Evolutionary conservation across 2,888 invertebrate genomes (phyloP).

Genomic region (Ornithoptera priamus): DNA sequence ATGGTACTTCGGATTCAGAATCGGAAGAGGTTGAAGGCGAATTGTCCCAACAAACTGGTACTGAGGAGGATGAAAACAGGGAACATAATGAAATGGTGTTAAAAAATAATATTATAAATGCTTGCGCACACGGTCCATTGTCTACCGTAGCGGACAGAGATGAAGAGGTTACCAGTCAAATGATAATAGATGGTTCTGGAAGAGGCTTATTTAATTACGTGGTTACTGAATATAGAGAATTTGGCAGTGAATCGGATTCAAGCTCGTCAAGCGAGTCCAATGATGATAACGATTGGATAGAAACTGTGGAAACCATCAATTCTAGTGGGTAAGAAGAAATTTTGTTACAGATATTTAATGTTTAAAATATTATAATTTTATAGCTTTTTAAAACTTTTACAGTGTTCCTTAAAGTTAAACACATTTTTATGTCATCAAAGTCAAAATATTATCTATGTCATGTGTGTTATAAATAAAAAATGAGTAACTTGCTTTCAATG

Average conservation of each 20-base stretch:
- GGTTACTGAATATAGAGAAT: slow-evolving; percentile 68
- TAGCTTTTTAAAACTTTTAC: too few species aligned
- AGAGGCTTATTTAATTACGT: slow-evolving; percentile 71
- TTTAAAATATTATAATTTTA: neutral
- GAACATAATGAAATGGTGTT: slow-evolving; percentile 75
- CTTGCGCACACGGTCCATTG: slow-evolving; percentile 72
- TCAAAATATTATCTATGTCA: too few species aligned
- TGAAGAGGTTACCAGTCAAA: slow-evolving; percentile 60
- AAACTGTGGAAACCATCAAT: slow-evolving; percentile 33
- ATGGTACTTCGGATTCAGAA: slow-evolving; percentile 71
- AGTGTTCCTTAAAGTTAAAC: too few species aligned
- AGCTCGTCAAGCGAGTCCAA: slow-evolving; percentile 61
- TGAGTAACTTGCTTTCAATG: too few species aligned
- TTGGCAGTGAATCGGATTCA: slow-evolving; percentile 60
- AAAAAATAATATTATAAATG: slow-evolving; percentile 75
- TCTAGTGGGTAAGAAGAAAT: slow-evolving; percentile 58
- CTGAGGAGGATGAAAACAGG: slow-evolving; percentile 64
- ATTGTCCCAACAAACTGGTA: slow-evolving; percentile 51
- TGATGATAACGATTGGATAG: slow-evolving; percentile 61
- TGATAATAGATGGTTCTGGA: slow-evolving; percentile 71
- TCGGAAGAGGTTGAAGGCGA: slow-evolving; percentile 63
- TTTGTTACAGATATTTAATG: neutral
- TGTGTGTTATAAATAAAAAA: too few species aligned
- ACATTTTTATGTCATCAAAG: too few species aligned
- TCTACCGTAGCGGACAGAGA: slow-evolving; percentile 53